Evolutionary conservation across 2,113 vertebrate species (phyloP), one percentile per base, ranked within the genome.

Genomic region (Sceloporus undulatus): DNA sequence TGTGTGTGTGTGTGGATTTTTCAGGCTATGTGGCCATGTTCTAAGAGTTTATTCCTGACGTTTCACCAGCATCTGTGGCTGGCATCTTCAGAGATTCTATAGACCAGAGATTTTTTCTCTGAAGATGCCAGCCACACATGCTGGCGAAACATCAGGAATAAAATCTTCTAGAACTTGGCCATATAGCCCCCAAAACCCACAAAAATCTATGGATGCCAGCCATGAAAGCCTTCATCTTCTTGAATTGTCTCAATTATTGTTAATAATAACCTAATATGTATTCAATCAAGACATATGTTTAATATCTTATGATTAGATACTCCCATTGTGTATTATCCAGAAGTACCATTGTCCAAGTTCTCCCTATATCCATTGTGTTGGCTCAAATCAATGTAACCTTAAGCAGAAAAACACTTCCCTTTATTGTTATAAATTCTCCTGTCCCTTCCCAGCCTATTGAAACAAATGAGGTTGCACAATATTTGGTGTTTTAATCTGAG

Each of bases 401-500:
- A 78, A 66, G 38, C 56, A 66, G 62, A 85, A 65, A 85, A 66
- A 7, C 14, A 34, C 29, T 76, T 66, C 40, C 62, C 23, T 76
- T 82, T 88, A 82, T 82, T 82, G 40, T 88, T 66, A 66, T 62
- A 77, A n/a, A 54, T 48, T 18, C 34, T 40, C 59, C 73, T 83
- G 40, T 66, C 56, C 40, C 19, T 75, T 83, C n/a, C 73, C 16
- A 56, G 59, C 29, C 13, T 68, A 76, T 68, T 83, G 56, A 82
- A 82, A 82, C 56, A 87, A 87, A 75, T 76, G 29, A 76, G 19
- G 59, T 76, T 76, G 19, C 75, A 86, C 82, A 75, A 27, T 23
- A 65, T 87, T 87, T 82, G 56, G 40, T 56, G n/a, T 87, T 82
- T 87, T 82, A 82, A 87, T 82, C 56, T 82, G 71, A 75, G 42